phyloP scores from a whole-genome alignment of 64 coral and sea anemone species.

The Cladopsammia gracilis region DNA sequence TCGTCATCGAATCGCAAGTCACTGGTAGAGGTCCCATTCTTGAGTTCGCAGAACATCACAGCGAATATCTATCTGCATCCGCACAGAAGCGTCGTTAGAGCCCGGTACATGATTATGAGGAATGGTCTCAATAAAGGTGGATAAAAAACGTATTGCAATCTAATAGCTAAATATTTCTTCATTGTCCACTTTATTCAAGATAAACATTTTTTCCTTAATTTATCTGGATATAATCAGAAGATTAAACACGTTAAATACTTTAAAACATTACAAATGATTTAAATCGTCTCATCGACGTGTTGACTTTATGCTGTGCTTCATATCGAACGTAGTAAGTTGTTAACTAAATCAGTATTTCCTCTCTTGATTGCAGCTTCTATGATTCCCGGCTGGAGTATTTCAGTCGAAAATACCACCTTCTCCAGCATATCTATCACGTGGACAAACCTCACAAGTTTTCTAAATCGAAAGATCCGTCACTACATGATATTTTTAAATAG shows the following conservation, averaged over 20 bases:
- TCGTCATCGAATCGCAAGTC: too few relatives aligned
- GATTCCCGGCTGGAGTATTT: not conserved
- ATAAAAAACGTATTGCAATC: not conserved
- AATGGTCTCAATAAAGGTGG: not conserved
- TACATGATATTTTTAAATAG: not conserved
- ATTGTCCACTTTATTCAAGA: not conserved
- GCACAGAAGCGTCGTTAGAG: not conserved
- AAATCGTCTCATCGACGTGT: too few relatives aligned
- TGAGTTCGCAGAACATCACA: not conserved
- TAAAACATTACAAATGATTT: too few relatives aligned
- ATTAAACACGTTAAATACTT: too few relatives aligned
- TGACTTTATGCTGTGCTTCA: not conserved
- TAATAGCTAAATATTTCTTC: not conserved
- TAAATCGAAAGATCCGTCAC: not conserved
- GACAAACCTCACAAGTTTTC: not conserved
- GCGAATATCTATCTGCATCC: not conserved
- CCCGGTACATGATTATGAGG: not conserved
- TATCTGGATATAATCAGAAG: too few relatives aligned
- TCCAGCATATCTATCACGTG: not conserved
- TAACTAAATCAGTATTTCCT: not conserved
- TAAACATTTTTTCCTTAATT: not conserved
- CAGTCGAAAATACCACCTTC: not conserved
- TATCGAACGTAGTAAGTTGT: not conserved
- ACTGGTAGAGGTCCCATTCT: slow-evolving; percentile 9
- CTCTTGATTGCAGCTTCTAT: not conserved